Conservation (phyloP, 2,113 vertebrate genomes). For the Clarias magur region DNA sequence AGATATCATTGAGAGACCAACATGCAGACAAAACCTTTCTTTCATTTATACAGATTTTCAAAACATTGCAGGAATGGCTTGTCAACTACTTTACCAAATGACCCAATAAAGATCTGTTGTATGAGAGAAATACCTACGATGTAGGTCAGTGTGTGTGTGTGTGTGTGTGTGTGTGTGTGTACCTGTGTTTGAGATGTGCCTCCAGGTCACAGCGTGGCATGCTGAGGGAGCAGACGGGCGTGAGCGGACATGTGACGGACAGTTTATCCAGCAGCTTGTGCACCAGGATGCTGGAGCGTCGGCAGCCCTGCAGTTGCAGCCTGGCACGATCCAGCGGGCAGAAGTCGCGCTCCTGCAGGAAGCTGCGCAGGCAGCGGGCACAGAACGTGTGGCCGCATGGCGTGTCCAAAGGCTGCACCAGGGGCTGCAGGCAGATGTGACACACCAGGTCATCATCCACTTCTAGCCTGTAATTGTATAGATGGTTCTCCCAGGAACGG, state of each 20-base stretch:
- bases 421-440: conserved; percentile 98
- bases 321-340: conserved; percentile 92
- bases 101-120: background rate
- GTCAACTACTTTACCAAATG: background rate
- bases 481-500: conserved; percentile 91
- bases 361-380: conserved; percentile 94
- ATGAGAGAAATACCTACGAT: background rate
- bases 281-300: conserved; percentile 95
- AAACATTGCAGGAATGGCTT: background rate
- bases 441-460: conserved; percentile 97
- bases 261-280: conserved; percentile 97
- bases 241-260: conserved; percentile 87
- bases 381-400: conserved; percentile 99
- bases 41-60: background rate
- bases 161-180: conserved; percentile 52
- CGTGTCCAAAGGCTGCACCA: conserved; percentile 93
- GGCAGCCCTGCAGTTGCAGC: conserved; percentile 91
- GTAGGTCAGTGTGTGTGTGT: background rate
- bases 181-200: conserved; percentile 97
- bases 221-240: conserved; percentile 83
- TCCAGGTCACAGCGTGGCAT: conserved; percentile 96
- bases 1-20: no score
- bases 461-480: conserved; percentile 96
- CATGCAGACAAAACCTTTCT: no score
- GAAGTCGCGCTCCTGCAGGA: conserved; percentile 95